Conservation (phyloP, 2,113 vertebrate species). For the Rattus rattus region DNA sequence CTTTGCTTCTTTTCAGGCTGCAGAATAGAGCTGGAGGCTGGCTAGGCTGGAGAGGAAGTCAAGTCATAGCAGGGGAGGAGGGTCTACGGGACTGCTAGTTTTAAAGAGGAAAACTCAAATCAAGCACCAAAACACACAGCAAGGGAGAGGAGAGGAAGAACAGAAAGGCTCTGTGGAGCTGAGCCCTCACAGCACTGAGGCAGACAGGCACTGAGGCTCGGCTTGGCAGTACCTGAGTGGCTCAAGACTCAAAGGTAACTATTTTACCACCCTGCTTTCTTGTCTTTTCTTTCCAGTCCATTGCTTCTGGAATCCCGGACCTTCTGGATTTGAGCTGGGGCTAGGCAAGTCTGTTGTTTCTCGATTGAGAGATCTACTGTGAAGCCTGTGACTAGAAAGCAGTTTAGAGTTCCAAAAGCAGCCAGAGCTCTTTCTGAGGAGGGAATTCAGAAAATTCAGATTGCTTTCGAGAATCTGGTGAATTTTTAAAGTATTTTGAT, state of each 20-base stretch:
- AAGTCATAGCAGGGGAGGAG: constrained; percentile 55
- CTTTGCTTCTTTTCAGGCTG: not conserved
- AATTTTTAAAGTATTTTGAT: constrained; percentile 6
- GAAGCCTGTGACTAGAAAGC: constrained; percentile 17
- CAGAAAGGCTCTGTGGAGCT: not conserved
- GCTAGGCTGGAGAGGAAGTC: not conserved
- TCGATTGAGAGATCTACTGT: not conserved
- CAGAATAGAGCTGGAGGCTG: not conserved
- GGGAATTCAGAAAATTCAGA: constrained; percentile 21
- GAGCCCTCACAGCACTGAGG: not conserved
- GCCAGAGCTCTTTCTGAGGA: not conserved
- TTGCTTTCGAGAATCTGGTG: not conserved
- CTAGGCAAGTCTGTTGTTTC: not conserved
- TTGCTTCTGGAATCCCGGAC: constrained; percentile 18
- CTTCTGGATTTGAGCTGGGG: not conserved
- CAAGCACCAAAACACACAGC: constrained; percentile 2
- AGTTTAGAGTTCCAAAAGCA: constrained; percentile 3
- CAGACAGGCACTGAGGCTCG: not conserved
- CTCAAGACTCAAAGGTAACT: constrained; percentile 56
- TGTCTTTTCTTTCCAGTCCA: not conserved
- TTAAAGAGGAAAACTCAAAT: constrained; percentile 35
- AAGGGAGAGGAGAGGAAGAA: not conserved
- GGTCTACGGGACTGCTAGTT: not conserved
- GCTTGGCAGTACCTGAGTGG: not conserved
- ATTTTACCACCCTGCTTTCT: not conserved